Evolutionary conservation across 2,888 invertebrate species (phyloP), one percentile per base, ranked within the genome.

Genomic region (Eristalis tenax): DNA sequence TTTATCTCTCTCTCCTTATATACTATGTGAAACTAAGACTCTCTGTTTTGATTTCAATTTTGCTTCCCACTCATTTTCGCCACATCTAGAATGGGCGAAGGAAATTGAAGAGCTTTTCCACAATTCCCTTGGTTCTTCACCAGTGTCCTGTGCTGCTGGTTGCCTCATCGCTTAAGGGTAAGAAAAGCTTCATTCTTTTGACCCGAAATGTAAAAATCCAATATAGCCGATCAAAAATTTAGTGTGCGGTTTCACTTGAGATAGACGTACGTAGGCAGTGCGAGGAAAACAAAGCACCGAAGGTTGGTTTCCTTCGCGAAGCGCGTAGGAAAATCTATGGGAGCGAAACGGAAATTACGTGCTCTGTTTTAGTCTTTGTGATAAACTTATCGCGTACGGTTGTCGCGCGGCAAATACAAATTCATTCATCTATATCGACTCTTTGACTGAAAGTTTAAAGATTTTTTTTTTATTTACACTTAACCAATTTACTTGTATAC

Each of bases 171-270:
- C 75, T 78, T 69, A 10, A 64, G 83, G 79, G 76, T 69, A 57
- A 79, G 8, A 73, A 83, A 83, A 87, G 87, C 87, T 87, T 83
- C 23, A n/a, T 80, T 83, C 79, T 83, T 83, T 87, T 87, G 87
- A 87, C 87, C 87, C 80, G 87, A 87, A 87, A 87, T 83, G 76
- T 76, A 75, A 87, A 86, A 78, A 83, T 78, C 66, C 86, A 78
- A 83, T 86, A 86, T 38, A 87, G 76, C 79, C 83, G 87, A 87
- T 83, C 75, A 83, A 87, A 87, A 76, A 75, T 87, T 87, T 57
- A 87, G 83, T 83, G 69, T 87, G 87, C 79, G 87, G 83, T 87
- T 83, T 87, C 83, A 73, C 76, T 87, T 87, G 73, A 66, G 73
- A 80, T 80, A 76, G 87, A 69, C 76, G n/a, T 83, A 80, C 79